Conservation (phyloP, 2,797 vertebrate species). For the Acanthurus tractus region DNA sequence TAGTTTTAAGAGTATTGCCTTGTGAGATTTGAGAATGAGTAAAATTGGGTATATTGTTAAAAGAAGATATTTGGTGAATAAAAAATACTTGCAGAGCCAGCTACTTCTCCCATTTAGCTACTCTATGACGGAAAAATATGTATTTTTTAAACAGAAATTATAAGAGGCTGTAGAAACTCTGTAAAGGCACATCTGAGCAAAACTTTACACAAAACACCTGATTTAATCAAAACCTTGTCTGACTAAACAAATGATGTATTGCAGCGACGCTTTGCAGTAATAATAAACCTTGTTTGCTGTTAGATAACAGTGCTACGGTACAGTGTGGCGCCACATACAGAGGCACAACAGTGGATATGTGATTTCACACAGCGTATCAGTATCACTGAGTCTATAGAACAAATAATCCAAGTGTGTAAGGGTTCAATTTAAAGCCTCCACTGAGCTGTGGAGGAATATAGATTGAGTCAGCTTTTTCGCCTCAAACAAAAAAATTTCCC, state of each 20-base stretch:
- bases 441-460: slow-evolving; percentile 64
- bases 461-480: slow-evolving; percentile 70
- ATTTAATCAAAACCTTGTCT: too few species aligned
- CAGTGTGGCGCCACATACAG: not conserved
- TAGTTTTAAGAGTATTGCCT: too few species aligned
- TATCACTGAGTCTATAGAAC: slow-evolving; percentile 52
- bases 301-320: slow-evolving; percentile 10
- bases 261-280: not conserved
- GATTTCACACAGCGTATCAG: slow-evolving; percentile 49
- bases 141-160: too few species aligned
- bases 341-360: slow-evolving; percentile 24
- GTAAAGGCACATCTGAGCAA: not conserved
- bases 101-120: too few species aligned
- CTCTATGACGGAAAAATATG: too few species aligned
- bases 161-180: not conserved
- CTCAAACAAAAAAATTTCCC: slow-evolving; percentile 54
- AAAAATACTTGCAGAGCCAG: too few species aligned
- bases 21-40: too few species aligned
- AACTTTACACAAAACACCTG: too few species aligned
- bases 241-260: not conserved
- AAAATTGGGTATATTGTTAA: too few species aligned
- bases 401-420: slow-evolving; percentile 67
- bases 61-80: too few species aligned
- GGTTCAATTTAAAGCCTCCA: slow-evolving; percentile 67
- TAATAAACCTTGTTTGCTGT: not conserved